phyloP scores from a whole-genome alignment of 2,888 invertebrate genomes.

The Agriopis marginaria region DNA sequence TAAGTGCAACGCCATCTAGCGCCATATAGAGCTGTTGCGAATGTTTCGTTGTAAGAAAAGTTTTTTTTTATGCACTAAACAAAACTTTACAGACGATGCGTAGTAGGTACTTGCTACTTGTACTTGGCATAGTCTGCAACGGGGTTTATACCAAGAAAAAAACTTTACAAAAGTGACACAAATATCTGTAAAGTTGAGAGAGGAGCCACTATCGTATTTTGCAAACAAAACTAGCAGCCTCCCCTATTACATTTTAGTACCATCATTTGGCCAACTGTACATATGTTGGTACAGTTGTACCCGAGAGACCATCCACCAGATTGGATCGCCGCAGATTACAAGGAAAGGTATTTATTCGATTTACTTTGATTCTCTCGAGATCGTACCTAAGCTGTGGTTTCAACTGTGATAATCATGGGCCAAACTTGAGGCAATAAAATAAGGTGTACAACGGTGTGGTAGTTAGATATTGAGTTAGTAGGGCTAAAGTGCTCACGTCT shows the following conservation, averaged over 20 bases:
- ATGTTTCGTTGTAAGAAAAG: too few species aligned
- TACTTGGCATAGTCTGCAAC: too few species aligned
- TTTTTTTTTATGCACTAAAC: too few species aligned
- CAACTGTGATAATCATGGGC: neutral
- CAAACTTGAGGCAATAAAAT: neutral
- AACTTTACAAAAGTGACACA: neutral
- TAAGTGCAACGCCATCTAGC: too few species aligned
- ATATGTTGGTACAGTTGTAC: conserved; percentile 7
- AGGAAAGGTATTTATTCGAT: conserved; percentile 20
- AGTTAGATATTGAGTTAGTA: neutral
- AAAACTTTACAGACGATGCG: too few species aligned
- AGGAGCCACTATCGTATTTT: neutral
- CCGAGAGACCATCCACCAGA: conserved; percentile 17
- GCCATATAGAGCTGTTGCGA: too few species aligned
- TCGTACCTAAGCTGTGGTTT: conserved; percentile 3
- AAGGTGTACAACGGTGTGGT: neutral
- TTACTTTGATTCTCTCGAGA: conserved; percentile 16
- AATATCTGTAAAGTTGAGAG: neutral
- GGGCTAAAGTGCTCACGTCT: too few species aligned
- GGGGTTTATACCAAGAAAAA: too few species aligned
- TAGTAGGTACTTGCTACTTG: too few species aligned
- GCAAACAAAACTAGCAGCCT: neutral
- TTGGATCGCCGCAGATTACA: conserved; percentile 25
- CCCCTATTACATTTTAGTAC: neutral
- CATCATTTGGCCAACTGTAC: neutral